Conservation (phyloP, 2,888 invertebrate species). For the Leptinotarsa peninsularis region DNA sequence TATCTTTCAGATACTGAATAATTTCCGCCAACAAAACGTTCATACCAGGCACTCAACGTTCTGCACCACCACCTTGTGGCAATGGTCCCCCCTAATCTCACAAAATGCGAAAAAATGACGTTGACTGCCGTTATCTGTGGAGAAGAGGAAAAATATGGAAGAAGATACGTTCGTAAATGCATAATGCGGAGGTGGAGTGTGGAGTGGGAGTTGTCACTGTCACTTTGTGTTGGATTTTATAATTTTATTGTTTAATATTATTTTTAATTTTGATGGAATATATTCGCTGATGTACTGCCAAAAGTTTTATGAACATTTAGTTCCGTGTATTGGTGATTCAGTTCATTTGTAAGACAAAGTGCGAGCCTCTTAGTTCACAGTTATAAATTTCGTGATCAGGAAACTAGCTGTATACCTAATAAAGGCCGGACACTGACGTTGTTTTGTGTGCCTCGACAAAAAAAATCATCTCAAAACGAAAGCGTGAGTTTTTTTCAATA, state of each 20-base stretch:
- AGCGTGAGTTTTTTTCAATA: constrained; percentile 65
- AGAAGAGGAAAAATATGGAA: not conserved
- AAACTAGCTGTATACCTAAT: constrained; percentile 15
- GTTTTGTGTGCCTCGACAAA: constrained; percentile 73
- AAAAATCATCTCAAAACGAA: constrained; percentile 71
- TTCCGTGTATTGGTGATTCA: constrained; percentile 1
- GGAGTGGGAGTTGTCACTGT: constrained; percentile 18
- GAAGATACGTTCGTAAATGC: not conserved
- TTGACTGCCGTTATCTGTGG: not conserved
- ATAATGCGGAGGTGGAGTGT: not conserved
- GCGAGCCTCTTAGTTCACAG: not conserved
- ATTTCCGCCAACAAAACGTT: too few species aligned
- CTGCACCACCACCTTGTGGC: too few species aligned
- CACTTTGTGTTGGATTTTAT: constrained; percentile 22
- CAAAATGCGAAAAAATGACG: too few species aligned
- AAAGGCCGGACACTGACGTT: constrained; percentile 68
- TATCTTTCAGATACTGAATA: too few species aligned
- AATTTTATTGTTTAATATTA: constrained; percentile 21
- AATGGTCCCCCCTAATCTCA: too few species aligned
- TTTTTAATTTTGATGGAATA: constrained; percentile 13
- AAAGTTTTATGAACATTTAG: not conserved
- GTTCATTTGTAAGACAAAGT: constrained; percentile 2
- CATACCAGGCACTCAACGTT: too few species aligned
- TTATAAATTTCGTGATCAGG: not conserved
- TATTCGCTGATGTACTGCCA: not conserved